Evolutionary conservation across 2,888 invertebrate species (phyloP), one percentile per base, ranked within the genome.

Genomic region (Dasypolia templi): DNA sequence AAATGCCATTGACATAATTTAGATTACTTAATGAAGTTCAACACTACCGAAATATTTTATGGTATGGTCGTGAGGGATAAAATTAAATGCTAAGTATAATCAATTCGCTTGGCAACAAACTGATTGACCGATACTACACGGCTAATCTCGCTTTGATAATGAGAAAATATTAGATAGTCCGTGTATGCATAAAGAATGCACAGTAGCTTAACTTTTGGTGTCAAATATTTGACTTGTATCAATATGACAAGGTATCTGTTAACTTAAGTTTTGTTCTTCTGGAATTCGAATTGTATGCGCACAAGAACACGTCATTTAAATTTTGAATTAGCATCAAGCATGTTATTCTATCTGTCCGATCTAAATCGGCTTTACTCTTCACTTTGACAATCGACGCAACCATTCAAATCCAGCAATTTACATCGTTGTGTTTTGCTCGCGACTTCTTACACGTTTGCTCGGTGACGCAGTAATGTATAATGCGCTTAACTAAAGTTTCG

Each of bases 281-380:
- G 87, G 90, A 91, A 92, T 92, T 91, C 86, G 84, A 89, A 91
- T 92, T 92, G 91, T 90, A 89, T 89, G 85, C 88, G 87, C 88
- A 87, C 89, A 87, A 88, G 90, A 88, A 89, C 89, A 89, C 87
- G 64, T 64, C 64, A 92, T 92, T 93, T 90, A 90, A 91, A 93
- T 93, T 93, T 93, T 89, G 92, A 94, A 94, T 94, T 93, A 94
- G 93, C 93, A 93, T 94, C 93, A 91, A 88, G 90, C 88, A 86
- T 90, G 90, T 87, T 87, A 88, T 86, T 91, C 89, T 93, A 94
- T 94, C 95, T 86, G 89, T 86, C 82, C 87, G 88, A 95, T 95
- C 95, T 95, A 94, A 95, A 95, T 94, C 95, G 94, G 94, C 94
- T 94, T 94, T 93, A 90, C 88, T 91, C 91, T 91, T 88, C 86